These are phyloP conservation scores for Drosophila nigricruria DNA, from an alignment of 2,888 invertebrate genomes.

Conservation along the genomic window DNA sequence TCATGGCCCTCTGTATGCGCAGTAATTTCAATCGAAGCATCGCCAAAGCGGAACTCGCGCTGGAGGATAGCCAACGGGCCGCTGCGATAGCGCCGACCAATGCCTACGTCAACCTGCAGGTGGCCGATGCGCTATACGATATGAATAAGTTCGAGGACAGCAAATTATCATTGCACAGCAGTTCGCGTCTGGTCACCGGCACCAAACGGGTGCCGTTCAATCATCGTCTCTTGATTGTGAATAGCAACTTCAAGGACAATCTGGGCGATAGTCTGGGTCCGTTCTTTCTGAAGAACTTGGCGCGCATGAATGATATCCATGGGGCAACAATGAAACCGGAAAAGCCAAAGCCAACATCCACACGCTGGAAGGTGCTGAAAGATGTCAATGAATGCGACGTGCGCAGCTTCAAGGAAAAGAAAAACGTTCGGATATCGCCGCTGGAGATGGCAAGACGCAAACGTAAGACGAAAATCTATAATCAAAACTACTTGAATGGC, in stretches of 20 bases:
- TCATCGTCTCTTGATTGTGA: constrained; percentile 45
- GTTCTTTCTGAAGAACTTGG: constrained; percentile 46
- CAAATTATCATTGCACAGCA: constrained; percentile 44
- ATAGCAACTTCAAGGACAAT: constrained; percentile 51
- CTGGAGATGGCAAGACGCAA: constrained; percentile 50
- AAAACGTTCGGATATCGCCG: constrained; percentile 37
- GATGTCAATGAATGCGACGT: constrained; percentile 49
- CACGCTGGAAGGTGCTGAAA: constrained; percentile 33
- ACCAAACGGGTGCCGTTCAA: constrained; percentile 46
- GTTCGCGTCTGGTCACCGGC: constrained; percentile 35
- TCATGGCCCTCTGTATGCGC: constrained; percentile 48
- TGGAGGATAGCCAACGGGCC: constrained; percentile 51
- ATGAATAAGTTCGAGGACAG: constrained; percentile 61
- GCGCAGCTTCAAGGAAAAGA: constrained; percentile 33
- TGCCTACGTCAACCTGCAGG: constrained; percentile 39
- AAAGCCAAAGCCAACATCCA: background rate
- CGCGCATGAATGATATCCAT: constrained; percentile 13
- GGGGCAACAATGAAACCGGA: constrained; percentile 12
- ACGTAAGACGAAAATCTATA: constrained; percentile 62
- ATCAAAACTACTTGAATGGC: constrained; percentile 55
- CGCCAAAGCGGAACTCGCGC: constrained; percentile 46
- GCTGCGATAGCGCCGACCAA: constrained; percentile 14
- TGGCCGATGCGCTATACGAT: constrained; percentile 64
- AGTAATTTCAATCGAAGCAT: constrained; percentile 64
- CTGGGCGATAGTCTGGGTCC: constrained; percentile 31